phyloP scores from a whole-genome alignment of 1,140 invertebrate genomes.

The Phthorimaea operculella region DNA sequence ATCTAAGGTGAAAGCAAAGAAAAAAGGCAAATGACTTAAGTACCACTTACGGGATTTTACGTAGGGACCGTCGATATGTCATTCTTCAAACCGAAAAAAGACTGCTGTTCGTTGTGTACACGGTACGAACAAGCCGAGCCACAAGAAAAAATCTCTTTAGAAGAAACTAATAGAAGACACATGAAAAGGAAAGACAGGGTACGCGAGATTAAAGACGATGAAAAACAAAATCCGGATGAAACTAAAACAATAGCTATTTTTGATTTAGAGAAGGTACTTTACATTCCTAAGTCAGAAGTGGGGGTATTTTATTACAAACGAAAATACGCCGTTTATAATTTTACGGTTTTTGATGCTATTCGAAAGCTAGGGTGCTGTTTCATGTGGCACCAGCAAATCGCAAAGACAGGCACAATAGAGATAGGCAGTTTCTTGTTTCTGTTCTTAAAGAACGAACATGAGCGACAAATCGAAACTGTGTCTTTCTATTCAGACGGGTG shows the following conservation, averaged over 20 bases:
- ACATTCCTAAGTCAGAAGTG: background rate
- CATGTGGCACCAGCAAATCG: background rate
- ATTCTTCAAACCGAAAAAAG: conserved; percentile 11
- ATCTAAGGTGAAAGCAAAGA: too few species aligned
- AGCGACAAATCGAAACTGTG: background rate
- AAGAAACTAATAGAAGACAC: background rate
- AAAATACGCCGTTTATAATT: conserved; percentile 1
- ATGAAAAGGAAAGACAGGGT: background rate
- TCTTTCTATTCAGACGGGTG: conserved; percentile 3
- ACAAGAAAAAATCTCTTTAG: background rate
- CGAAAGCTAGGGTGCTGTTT: background rate
- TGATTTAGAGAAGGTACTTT: background rate
- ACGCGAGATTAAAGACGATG: background rate
- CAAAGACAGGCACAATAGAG: background rate
- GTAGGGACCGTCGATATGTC: too few species aligned
- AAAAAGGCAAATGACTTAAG: too few species aligned
- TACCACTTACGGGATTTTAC: too few species aligned
- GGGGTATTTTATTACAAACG: background rate
- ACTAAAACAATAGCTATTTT: background rate
- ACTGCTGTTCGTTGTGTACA: background rate
- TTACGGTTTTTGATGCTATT: background rate
- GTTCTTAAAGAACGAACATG: background rate
- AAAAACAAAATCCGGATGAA: background rate
- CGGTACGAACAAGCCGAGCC: background rate
- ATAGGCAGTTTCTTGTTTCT: background rate